Conservation (phyloP, 2,797 vertebrate genomes). For the Catharus ustulatus region DNA sequence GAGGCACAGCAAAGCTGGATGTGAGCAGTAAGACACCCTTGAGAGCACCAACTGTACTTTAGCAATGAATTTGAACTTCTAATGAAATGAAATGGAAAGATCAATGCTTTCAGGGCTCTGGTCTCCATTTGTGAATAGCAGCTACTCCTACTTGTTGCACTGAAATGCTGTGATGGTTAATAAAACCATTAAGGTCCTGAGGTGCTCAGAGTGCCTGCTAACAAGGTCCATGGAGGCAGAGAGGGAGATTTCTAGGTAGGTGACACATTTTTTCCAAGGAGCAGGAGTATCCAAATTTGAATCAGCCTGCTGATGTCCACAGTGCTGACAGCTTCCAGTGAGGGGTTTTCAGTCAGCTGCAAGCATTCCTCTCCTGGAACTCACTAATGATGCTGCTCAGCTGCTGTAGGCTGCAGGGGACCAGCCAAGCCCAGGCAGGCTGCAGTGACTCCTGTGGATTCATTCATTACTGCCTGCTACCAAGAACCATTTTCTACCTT, state of each 20-base stretch:
- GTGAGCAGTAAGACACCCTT: not conserved
- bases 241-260: not conserved
- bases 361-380: not conserved
- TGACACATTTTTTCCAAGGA: not conserved
- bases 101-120: conserved; percentile 4
- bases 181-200: not conserved
- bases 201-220: not conserved
- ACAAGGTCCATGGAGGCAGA: not conserved
- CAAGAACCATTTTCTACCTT: not conserved
- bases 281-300: not conserved
- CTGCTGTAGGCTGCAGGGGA: not conserved
- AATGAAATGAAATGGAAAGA: not conserved
- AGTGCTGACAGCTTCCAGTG: not conserved
- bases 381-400: not conserved
- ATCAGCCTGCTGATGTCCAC: not conserved
- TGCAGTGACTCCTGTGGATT: not conserved
- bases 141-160: not conserved
- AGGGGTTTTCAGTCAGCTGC: not conserved
- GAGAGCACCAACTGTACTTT: not conserved
- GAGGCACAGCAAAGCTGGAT: not conserved
- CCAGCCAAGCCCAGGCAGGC: not conserved
- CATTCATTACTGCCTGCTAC: not conserved
- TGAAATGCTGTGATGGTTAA: not conserved
- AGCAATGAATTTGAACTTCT: not conserved
- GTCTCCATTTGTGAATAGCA: not conserved